Evolutionary conservation across 2,888 invertebrate species (phyloP), one percentile per base, ranked within the genome.

Genomic region (Leptinotarsa juncta): DNA sequence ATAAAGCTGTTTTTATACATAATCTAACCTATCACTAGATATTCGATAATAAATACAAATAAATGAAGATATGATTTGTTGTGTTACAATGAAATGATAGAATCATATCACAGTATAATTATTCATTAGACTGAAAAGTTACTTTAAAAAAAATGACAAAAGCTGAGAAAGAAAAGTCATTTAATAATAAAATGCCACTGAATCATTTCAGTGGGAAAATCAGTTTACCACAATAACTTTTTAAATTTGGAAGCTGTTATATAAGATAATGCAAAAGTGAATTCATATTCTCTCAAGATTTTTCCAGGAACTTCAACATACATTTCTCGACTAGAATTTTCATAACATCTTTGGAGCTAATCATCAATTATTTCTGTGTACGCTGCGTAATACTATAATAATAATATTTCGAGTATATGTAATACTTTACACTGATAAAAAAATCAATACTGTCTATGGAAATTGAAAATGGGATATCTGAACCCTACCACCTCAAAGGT

Each of bases 401-500:
- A 12, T 42, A 42, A 10, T 42, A 42, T 10, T 42, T 42, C 3
- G 42, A 7, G 12, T 42, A 42, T 10, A 42, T 7, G 42, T n/a
- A 51, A 51, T 51, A 51, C 4, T 51, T 16, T 51, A 16, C 51
- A 51, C 3, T 18, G 14, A 23, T 23, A 16, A 57, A 57, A 57
- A 18, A 55, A 4, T 50, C 23, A 18, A 60, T 32, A 71, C 20
- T n/a, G 57, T 15, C 20, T 23, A 26, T 14, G 26, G 23, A 57
- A 15, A 62, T 62, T 32, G 7, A n/a, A 62, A 62, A 62, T 62
- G 32, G 16, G 12, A 62, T 42, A 0, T 26, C n/a, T 62, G 7
- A 62, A 62, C 42, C 15, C 42, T 79, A 83, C 83, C 83, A 83
- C 72, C 79, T 81, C 48, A 82, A 71, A 32, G 81, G 79, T 10